These are phyloP conservation scores for Phocides pigmalion DNA, from an alignment of 1,140 invertebrate genomes.

Conservation along the genomic window DNA sequence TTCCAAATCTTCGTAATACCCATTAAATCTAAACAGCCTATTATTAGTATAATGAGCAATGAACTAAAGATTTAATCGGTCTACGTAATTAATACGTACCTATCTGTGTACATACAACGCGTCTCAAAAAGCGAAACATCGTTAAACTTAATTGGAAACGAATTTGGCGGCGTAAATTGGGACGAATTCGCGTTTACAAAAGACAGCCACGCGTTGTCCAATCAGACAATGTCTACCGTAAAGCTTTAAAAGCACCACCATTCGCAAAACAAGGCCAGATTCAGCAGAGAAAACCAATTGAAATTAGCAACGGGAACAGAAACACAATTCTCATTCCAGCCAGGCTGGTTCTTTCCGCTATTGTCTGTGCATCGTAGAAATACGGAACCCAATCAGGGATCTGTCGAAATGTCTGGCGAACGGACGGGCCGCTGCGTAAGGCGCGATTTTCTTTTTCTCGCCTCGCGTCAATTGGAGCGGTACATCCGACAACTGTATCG, in stretches of 20 bases:
- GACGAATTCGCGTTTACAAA: conserved; percentile 30
- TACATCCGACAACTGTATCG: conserved; percentile 34
- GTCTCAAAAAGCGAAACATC: conserved; percentile 5
- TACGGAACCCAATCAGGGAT: conserved; percentile 48
- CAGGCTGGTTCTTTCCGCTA: conserved; percentile 21
- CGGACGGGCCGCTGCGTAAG: conserved; percentile 41
- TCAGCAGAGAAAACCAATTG: conserved; percentile 32
- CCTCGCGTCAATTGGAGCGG: conserved; percentile 28
- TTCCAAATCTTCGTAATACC: no score
- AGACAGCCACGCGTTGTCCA: conserved; percentile 28
- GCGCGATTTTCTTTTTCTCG: conserved; percentile 44
- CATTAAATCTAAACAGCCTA: no score
- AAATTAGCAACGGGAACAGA: conserved; percentile 30
- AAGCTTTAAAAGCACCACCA: conserved; percentile 30
- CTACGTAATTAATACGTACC: not conserved
- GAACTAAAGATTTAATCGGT: not conserved
- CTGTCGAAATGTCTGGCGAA: conserved; percentile 48
- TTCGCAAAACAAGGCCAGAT: conserved; percentile 23
- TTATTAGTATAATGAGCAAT: not conserved
- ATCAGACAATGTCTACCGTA: conserved; percentile 25
- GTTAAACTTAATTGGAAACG: conserved; percentile 21
- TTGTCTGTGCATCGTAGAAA: conserved; percentile 33
- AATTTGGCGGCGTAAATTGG: conserved; percentile 28
- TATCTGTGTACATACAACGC: not conserved
- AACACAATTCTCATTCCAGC: conserved; percentile 30